A percentile compares a stretch with the other conserved stretches of the same genome.
Conservation (phyloP, 2,888 invertebrate genomes). For the Diadegma fenestrale region DNA sequence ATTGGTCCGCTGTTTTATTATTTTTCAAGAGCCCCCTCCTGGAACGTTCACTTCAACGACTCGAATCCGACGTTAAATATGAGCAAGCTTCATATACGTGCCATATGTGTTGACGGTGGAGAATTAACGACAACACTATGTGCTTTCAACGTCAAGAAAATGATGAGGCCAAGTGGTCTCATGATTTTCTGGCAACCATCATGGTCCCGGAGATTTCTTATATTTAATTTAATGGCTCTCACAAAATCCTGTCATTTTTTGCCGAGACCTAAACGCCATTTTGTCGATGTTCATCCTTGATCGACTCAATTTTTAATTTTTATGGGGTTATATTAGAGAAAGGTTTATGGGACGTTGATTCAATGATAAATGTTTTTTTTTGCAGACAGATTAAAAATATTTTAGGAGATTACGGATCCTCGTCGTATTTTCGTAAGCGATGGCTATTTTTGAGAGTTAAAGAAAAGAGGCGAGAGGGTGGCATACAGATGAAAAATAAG, state of each 20-base stretch:
- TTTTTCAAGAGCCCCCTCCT: background rate
- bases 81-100: background rate
- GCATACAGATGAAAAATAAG: constrained; percentile 5
- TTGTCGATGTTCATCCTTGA: background rate
- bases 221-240: background rate
- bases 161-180: constrained; percentile 23
- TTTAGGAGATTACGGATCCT: background rate
- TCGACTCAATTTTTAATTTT: background rate
- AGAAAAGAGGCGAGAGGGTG: constrained; percentile 53
- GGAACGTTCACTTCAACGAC: constrained; percentile 32
- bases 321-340: background rate
- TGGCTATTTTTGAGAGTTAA: constrained; percentile 54
- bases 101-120: constrained; percentile 53
- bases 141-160: constrained; percentile 31
- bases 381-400: background rate
- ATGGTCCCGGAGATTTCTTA: background rate
- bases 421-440: constrained; percentile 47
- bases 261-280: background rate
- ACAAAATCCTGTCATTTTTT: background rate
- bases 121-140: constrained; percentile 44
- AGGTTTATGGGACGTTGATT: background rate
- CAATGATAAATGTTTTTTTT: constrained; percentile 9
- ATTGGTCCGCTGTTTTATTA: constrained; percentile 16
- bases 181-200: constrained; percentile 36
- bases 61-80: constrained; percentile 26